A percentile compares a stretch with the other conserved stretches of the same genome.
Evolutionary conservation across 2,797 vertebrate genomes (phyloP).

Genomic region (Characodon lateralis): DNA sequence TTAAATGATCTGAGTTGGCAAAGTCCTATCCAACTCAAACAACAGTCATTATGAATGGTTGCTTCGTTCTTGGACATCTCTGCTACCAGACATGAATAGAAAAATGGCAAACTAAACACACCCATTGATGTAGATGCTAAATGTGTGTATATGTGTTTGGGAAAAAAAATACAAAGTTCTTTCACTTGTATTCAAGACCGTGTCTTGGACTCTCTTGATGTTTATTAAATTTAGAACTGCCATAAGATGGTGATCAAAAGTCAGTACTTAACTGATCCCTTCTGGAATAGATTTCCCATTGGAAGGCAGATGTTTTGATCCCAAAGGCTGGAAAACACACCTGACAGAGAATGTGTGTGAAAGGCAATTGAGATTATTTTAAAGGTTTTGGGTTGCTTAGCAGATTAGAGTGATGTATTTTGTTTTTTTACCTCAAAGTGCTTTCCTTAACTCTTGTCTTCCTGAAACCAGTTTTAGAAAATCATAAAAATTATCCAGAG

Average conservation of each 20-base stretch:
- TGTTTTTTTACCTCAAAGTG: background rate
- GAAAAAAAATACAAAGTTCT: background rate
- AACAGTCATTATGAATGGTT: conserved; percentile 62
- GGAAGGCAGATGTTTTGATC: conserved; percentile 46
- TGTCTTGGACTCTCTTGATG: conserved; percentile 13
- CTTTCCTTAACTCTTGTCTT: conserved; percentile 1
- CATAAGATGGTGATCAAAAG: conserved; percentile 39
- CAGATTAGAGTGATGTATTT: background rate
- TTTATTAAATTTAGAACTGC: conserved; percentile 18
- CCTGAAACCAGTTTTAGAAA: background rate
- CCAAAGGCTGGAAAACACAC: conserved; percentile 49
- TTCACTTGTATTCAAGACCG: conserved; percentile 1
- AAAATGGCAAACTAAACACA: conserved; percentile 52
- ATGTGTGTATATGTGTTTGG: conserved; percentile 8
- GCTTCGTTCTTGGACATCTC: conserved; percentile 59
- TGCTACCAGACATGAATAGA: conserved; percentile 43
- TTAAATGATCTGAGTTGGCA: conserved; percentile 23
- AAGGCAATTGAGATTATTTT: background rate
- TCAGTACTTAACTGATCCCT: conserved; percentile 15
- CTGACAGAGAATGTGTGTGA: conserved; percentile 23
- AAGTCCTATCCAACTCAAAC: conserved; percentile 34
- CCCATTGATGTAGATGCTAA: conserved; percentile 37
- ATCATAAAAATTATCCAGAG: background rate
- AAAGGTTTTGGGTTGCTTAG: background rate
- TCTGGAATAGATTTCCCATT: conserved; percentile 29